Evolutionary conservation across 2,888 invertebrate species (phyloP), one percentile per base, ranked within the genome.

Genomic region (Acrocyrtus sp.): DNA sequence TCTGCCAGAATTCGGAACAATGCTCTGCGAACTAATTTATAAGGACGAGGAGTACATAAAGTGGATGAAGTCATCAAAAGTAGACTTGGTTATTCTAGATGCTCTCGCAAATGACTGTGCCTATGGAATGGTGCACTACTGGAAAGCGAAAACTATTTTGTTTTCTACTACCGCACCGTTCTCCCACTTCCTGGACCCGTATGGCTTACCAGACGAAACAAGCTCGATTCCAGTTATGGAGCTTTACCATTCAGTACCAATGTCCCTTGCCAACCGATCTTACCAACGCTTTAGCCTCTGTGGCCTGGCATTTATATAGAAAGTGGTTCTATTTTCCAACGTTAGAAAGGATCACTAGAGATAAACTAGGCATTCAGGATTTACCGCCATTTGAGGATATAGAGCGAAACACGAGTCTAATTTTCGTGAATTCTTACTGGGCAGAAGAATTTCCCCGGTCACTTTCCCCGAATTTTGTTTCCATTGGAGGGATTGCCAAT

Each of bases 371-470:
- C 3, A 10, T 43, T 3, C 19, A 39, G 1, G 47, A 62, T 2
- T 5, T 62, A 1, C 69, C 69, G 2, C 56, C 39, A 19, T 70
- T 62, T 29, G 24, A 19, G 4, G 69, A 70, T 3, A 19, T 70
- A 17, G 69, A 62, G n/a, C n/a, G 15, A 43, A 62, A 70, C 19
- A 62, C 62, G 4, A 70, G 80, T 24, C 27, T 80, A n/a, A 51
- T 74, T 15, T 24, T 80, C 4, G 15, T 72, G 12, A 80, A 78
- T 56, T 76, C 58, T 21, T 67, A 78, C 26, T 75, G 62, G 60
- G 53, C 72, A 10, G 51, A 62, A 19, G 78, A 80, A 21, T 78
- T 57, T 27, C 72, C 77, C 10, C 70, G 78, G 51, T 72, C 75
- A 3, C 10, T 77, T 10, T 77, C 78, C 8, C 76, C 80, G 0